phyloP scores from a whole-genome alignment of 2,113 vertebrate genomes.

The Phasianus colchicus region DNA sequence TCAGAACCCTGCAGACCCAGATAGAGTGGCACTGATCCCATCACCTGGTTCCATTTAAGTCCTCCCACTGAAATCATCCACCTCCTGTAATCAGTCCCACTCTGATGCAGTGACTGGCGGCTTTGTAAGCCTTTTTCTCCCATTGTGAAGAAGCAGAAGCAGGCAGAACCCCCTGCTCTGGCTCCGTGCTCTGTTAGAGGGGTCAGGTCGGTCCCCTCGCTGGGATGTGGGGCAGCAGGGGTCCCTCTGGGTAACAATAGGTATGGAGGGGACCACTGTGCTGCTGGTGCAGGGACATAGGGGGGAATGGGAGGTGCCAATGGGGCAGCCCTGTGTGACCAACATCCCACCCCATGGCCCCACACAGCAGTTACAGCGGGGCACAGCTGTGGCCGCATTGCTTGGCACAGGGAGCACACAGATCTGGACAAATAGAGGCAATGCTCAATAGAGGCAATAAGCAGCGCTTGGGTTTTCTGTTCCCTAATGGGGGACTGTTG shows the following conservation, averaged over 20 bases:
- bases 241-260: too few species aligned
- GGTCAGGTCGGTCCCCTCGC: too few species aligned
- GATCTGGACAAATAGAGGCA: background rate
- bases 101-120: background rate
- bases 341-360: rapidly evolving
- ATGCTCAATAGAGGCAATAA: background rate
- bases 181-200: background rate
- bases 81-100: conserved; percentile 20
- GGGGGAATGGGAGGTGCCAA: background rate
- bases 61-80: conserved; percentile 35
- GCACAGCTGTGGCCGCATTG: background rate
- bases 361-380: rapidly evolving
- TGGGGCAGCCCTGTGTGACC: background rate
- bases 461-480: rapidly evolving
- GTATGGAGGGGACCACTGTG: background rate
- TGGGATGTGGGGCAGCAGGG: too few species aligned
- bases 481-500: background rate
- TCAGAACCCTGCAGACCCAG: too few species aligned
- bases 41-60: conserved; percentile 64
- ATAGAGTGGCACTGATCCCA: background rate
- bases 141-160: background rate
- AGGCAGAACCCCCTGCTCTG: background rate
- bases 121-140: conserved; percentile 27
- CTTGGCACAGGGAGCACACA: background rate
- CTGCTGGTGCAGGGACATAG: background rate